Base-by-base conservation (phyloP, 2,888 invertebrate genomes). In the Noctua comes region DNA sequence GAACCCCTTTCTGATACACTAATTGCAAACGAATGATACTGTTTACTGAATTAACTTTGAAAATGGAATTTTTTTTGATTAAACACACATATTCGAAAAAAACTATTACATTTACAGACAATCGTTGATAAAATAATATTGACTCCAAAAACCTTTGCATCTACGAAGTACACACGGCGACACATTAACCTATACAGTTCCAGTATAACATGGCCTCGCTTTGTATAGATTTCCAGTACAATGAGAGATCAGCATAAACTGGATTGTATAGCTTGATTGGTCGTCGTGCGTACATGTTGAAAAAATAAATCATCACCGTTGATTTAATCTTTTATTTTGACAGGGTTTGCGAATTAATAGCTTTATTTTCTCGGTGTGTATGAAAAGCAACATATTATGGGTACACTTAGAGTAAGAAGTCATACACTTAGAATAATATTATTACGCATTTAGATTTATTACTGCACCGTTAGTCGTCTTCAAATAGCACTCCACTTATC, bases 401-500 rank as follows among this genome's bases (percentile, higher is more conserved):
- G 36, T 36, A 36, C 36, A 36, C 36, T 36, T 36, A 36, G 36
- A 36, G 36, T 36, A 36, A 36, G 36, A 36, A 36, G 36, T 36
- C 36, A 5, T 36, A 36, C 36, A 36, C 4, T 36, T 36, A 36
- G 36, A 36, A 36, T 36, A 36, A 36, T 36, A 36, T 36, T 36
- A n/a, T 8, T 24, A 36, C 40, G 0, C 24, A 27, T 82, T 48
- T 40, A 5, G 16, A 36, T 46, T 40, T 36, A 76, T 54, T 46
- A 82, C 46, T 82, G 24, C 51, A 51, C 16, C 13, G 8, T 24
- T 16, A 16, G 18, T 21, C 27, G 11, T n/a, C n/a, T 66, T 46
- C 8, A 46, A 76, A 85, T 82, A 82, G 65, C 65, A 11, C 13
- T 21, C 76, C 64, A 82, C 82, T 85, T 85, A 85, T 72, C 71